A percentile compares a stretch with the other conserved stretches of the same genome.
Evolutionary conservation across 2,113 vertebrate species (phyloP).

Genomic region (Onychostoma macrolepis): DNA sequence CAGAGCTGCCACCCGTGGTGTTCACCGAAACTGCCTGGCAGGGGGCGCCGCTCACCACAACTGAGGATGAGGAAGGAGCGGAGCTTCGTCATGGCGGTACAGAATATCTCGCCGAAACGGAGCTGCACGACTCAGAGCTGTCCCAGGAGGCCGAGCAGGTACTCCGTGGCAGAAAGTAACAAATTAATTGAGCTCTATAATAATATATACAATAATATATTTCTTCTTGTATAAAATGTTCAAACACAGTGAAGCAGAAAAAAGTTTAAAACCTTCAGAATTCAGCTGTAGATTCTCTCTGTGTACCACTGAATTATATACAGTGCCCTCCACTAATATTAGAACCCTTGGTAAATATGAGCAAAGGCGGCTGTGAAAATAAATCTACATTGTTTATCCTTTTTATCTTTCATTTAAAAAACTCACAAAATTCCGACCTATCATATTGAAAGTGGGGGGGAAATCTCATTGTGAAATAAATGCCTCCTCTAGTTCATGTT

Average conservation of each 20-base stretch:
- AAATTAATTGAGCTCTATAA: background rate
- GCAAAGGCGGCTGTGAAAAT: no score
- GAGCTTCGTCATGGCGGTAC: slow-evolving; percentile 60
- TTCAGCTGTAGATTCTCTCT: background rate
- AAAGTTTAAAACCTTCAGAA: background rate
- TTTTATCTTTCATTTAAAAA: no score
- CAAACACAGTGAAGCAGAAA: background rate
- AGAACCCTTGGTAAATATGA: no score
- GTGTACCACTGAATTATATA: no score
- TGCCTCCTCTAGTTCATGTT: no score
- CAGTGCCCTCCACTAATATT: no score
- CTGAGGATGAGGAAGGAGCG: slow-evolving; percentile 46
- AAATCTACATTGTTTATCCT: no score
- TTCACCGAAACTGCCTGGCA: slow-evolving; percentile 63
- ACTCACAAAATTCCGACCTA: no score
- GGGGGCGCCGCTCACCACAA: slow-evolving; percentile 49
- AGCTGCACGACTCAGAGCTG: slow-evolving; percentile 50
- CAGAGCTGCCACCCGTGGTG: slow-evolving; percentile 48
- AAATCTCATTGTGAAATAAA: no score
- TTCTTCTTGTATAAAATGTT: background rate
- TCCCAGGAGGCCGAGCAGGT: slow-evolving; percentile 66
- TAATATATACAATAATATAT: background rate
- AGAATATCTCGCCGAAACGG: slow-evolving; percentile 51
- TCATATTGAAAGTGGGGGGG: no score
- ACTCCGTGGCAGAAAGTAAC: background rate